These are phyloP conservation scores for Strigamia maritima DNA, from an alignment of 2,888 invertebrate genomes.

Conservation along the genomic window DNA sequence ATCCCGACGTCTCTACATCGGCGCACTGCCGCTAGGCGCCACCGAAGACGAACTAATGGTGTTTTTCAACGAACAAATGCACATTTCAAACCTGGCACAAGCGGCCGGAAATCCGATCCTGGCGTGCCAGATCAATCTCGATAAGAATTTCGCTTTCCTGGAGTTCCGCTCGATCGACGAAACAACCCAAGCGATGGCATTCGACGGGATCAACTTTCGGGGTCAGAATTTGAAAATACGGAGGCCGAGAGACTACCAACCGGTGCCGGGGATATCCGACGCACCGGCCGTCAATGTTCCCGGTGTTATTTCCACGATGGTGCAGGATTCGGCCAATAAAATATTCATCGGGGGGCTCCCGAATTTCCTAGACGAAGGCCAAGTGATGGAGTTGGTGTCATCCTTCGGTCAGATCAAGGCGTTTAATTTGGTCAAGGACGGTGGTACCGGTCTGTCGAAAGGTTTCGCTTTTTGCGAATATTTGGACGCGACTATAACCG, in stretches of 20 bases:
- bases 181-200: slow-evolving; percentile 98
- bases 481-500: slow-evolving; percentile 92
- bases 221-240: slow-evolving; percentile 96
- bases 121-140: slow-evolving; percentile 96
- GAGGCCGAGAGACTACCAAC: slow-evolving; percentile 96
- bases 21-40: slow-evolving; percentile 98
- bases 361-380: slow-evolving; percentile 97
- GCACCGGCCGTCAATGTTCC: slow-evolving; percentile 81
- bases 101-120: slow-evolving; percentile 98
- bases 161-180: slow-evolving; percentile 97
- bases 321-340: slow-evolving; percentile 96
- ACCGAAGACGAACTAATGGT: slow-evolving; percentile 99
- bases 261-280: slow-evolving; percentile 92
- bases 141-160: slow-evolving; percentile 98
- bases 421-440: slow-evolving; percentile 98
- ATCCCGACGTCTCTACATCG: slow-evolving; percentile 88
- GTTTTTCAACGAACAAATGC: slow-evolving; percentile 98
- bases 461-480: slow-evolving; percentile 99
- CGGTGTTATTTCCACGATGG: slow-evolving; percentile 77
- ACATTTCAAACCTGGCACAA: slow-evolving; percentile 91
- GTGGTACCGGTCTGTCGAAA: slow-evolving; percentile 96
- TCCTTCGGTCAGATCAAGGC: slow-evolving; percentile 97
- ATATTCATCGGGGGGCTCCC: slow-evolving; percentile 98
- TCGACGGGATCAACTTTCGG: slow-evolving; percentile 98
- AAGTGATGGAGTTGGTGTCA: slow-evolving; percentile 93